Base-by-base conservation (phyloP, 2,888 invertebrate genomes). In the Drosophila prostipennis region DNA sequence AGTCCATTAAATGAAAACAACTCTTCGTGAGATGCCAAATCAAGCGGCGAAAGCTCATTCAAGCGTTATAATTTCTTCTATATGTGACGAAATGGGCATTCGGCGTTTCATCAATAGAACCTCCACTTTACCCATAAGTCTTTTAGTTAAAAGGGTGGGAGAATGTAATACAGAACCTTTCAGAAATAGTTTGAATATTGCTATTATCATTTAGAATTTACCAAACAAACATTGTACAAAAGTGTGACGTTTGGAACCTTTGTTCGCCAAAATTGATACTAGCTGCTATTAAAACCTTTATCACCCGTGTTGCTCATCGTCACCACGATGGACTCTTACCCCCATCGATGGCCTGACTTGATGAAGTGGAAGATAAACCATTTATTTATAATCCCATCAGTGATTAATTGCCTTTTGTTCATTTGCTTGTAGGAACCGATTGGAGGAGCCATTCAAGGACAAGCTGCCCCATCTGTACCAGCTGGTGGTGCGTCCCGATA, bases 391-490 rank as follows among this genome's bases (percentile, higher is more conserved):
- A 55, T 63, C 54, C 56, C 46, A 43, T 14, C 39, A 42, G 37
- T 69, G 42, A 26, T 60, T 53, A 46, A 52, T 37, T 51, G 14
- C 37, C 52, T 39, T 51, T 26, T 36, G 60, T 69, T 67, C 68
- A 52, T 69, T 68, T 49, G 46, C 65, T 52, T 56, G 65, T 37
- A 94, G 94, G 72, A 95, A 95, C 71, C 95, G 96, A 16, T 91
- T 98, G 23, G 97, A 97, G 85, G 97, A 97, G 76, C 94, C 95
- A 39, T 97, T 97, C 93, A 96, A 96, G 84, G 99, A 99, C 92
- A 98, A 98, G 90, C 95, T 96, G 74, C 98, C 97, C 0, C 98
- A 98, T 93, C 92, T 98, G 54, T 98, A 96, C 91, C 96, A 96
- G 8, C 92, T 98, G 48, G 94, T 96, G 52, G 83, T 98, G 57